Evolutionary conservation across 2,113 vertebrate genomes (phyloP), one percentile per base, ranked within the genome.

Genomic region (Haplotaxodon microlepis): DNA sequence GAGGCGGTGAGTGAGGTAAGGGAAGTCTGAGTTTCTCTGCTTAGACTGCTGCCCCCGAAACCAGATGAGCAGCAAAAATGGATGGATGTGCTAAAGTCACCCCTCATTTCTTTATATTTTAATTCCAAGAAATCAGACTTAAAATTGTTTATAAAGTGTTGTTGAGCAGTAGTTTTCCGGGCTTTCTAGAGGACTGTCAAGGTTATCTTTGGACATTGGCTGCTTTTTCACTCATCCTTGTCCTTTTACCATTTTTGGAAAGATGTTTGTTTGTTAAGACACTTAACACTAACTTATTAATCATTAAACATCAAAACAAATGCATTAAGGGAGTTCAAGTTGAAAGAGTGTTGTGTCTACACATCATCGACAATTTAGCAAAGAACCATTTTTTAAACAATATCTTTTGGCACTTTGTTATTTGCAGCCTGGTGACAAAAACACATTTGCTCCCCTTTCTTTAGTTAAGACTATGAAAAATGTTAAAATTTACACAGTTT

Each of bases 161-260:
- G 16, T 63, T 34, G 16, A 6, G 59, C 16, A 63, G 29, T 63
- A 34, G 59, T 34, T 63, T 2, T 2, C 31, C 1, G 0, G 31
- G 17, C 16, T 34, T 63, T 63, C 16, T 0, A 2, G 0, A 63
- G 9, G 2, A 36, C 17, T 19, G 9, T 3, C 34, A 69, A 38
- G 34, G 63, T 38, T 69, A 13, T 69, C 34, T 21, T 69, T 69
- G 4, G 34, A 11, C 34, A 21, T 21, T 69, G 63, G 3, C 1
- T 69, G 63, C 63, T 38, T 38, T 69, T 38, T 69, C 7, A 69
- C 10, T 13, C 63, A 36, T 14, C 1, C 19, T n/a, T 38, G 17
- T 66, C 61, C 34, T 69, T 40, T 7, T 69, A 21, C 2, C 19
- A 21, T 69, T 69, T 69, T 69, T 38, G 19, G 34, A 40, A 21